Conservation (phyloP, 2,113 vertebrate genomes). For the Melanotaenia duboulayi region DNA sequence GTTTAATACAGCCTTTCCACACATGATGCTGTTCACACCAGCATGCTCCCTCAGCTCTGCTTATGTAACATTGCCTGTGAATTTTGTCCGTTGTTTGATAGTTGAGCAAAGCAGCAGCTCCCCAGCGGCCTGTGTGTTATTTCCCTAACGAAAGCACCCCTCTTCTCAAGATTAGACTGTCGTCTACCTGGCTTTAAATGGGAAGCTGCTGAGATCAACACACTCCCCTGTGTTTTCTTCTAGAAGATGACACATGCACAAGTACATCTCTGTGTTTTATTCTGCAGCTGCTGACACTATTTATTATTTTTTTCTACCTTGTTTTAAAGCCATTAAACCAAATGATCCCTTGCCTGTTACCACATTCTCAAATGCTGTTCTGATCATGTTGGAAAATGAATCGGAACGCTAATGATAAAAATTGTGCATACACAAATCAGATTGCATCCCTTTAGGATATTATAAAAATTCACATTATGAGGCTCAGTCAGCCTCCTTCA, state of each 20-base stretch:
- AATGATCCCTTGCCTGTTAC: constrained; percentile 21
- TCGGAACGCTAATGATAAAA: constrained; percentile 3
- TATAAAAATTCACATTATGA: background rate
- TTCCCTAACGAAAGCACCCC: constrained; percentile 63
- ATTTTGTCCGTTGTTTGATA: constrained; percentile 34
- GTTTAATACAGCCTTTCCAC: constrained; percentile 18
- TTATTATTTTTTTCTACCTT: constrained; percentile 10
- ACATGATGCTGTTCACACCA: constrained; percentile 32
- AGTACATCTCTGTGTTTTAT: constrained; percentile 44
- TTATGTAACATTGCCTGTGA: constrained; percentile 58
- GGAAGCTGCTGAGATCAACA: constrained; percentile 66
- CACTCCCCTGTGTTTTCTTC: constrained; percentile 29
- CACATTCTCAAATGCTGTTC: constrained; percentile 15
- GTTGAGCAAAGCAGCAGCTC: constrained; percentile 48
- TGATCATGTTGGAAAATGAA: constrained; percentile 20
- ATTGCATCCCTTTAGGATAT: background rate
- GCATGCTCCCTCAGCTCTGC: constrained; percentile 33
- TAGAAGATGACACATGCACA: constrained; percentile 47
- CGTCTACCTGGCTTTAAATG: constrained; percentile 58
- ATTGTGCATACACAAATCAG: constrained; percentile 5
- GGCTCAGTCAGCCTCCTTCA: background rate
- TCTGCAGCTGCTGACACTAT: constrained; percentile 55
- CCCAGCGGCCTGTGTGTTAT: constrained; percentile 40
- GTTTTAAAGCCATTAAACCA: constrained; percentile 27
- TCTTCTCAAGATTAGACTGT: constrained; percentile 55